A percentile compares a stretch with the other conserved stretches of the same genome.
Evolutionary conservation across 1,140 invertebrate species (phyloP).

Genomic region (Daktulosphaira vitifoliae): DNA sequence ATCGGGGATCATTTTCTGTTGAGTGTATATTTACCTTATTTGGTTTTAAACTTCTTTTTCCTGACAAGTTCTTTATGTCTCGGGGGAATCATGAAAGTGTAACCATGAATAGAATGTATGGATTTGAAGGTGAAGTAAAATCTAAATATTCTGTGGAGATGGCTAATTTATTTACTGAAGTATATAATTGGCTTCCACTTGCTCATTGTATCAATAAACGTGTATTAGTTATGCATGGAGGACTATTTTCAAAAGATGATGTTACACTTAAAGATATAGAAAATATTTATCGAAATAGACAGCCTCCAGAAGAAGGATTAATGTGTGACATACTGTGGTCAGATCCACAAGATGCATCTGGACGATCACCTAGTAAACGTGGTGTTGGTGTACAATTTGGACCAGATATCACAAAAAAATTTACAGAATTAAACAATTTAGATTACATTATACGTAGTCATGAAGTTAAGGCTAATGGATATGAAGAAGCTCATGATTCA

Average conservation of each 20-base stretch:
- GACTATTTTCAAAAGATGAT: conserved; percentile 79
- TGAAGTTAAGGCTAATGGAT: conserved; percentile 95
- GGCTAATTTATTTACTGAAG: conserved; percentile 95
- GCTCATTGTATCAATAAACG: conserved; percentile 89
- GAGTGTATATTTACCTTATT: conserved; percentile 98
- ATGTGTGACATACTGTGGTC: conserved; percentile 99
- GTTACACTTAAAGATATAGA: conserved; percentile 86
- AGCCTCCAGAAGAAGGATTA: conserved; percentile 92
- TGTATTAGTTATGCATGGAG: conserved; percentile 92
- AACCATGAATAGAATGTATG: conserved; percentile 99
- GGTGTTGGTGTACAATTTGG: conserved; percentile 98
- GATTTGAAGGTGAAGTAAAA: conserved; percentile 96
- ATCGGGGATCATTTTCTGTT: conserved; percentile 97
- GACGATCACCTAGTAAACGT: conserved; percentile 84
- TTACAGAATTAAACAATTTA: conserved; percentile 74
- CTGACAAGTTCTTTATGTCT: conserved; percentile 80
- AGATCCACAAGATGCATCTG: conserved; percentile 83
- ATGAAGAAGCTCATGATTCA: conserved; percentile 87
- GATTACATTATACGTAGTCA: conserved; percentile 94
- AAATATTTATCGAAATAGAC: conserved; percentile 79
- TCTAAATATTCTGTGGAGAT: conserved; percentile 89
- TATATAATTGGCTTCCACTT: conserved; percentile 95
- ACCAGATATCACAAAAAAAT: conserved; percentile 87
- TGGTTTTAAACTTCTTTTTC: conserved; percentile 93
- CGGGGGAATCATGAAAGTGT: conserved; percentile 94